phyloP scores from a whole-genome alignment of 2,797 vertebrate genomes.

The Xiphorhynchus erythropygius region DNA sequence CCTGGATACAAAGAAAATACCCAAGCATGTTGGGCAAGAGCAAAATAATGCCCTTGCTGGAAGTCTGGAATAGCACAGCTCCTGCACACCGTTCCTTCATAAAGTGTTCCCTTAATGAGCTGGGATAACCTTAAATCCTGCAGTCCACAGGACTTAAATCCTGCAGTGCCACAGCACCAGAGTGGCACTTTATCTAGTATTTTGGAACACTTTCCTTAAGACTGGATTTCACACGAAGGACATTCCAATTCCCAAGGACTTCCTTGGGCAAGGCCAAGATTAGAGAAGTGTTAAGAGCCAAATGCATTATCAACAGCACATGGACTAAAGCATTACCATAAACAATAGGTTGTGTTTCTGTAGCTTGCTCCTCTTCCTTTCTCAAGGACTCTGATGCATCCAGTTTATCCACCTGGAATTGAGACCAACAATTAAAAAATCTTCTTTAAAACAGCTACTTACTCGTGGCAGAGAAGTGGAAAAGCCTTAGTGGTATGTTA shows the following conservation, averaged over 20 bases:
- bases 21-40: neutral
- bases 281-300: neutral
- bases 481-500: conserved; percentile 82
- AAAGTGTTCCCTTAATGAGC: neutral
- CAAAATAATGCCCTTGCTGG: neutral
- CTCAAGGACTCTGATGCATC: conserved; percentile 98
- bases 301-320: neutral
- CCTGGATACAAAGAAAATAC: neutral
- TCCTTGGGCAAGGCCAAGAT: neutral
- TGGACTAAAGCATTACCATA: conserved; percentile 84
- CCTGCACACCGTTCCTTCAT: neutral
- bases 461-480: conserved; percentile 82
- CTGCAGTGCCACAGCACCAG: neutral
- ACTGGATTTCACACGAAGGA: neutral
- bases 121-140: neutral
- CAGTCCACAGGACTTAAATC: neutral
- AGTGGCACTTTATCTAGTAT: neutral
- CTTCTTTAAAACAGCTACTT: conserved; percentile 1
- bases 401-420: conserved; percentile 94
- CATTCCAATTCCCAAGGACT: neutral
- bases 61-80: neutral
- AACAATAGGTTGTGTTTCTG: conserved; percentile 98
- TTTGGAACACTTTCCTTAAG: neutral
- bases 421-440: conserved; percentile 52
- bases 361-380: conserved; percentile 99